phyloP scores from a whole-genome alignment of 2,113 vertebrate species.

The Elaphurus davidianus region DNA sequence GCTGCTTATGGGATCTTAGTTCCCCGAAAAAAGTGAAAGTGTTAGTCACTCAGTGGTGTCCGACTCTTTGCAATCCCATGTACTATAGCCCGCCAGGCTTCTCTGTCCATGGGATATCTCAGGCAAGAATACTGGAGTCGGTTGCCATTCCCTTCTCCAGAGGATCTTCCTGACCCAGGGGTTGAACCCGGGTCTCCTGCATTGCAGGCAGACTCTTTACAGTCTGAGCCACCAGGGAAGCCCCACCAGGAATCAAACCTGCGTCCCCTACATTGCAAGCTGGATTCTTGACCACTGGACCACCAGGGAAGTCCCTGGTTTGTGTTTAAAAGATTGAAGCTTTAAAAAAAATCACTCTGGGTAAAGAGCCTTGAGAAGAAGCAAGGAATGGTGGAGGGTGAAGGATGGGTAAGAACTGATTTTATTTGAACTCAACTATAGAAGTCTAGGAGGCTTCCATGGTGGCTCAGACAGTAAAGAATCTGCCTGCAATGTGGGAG shows the following conservation, averaged over 20 bases:
- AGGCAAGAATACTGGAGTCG: neutral
- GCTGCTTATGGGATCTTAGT: neutral
- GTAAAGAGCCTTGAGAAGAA: neutral
- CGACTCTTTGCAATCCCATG: neutral
- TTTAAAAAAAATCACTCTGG: neutral
- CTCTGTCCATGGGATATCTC: neutral
- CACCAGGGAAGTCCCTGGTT: neutral
- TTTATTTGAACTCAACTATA: neutral
- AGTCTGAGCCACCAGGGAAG: neutral
- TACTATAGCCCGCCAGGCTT: neutral
- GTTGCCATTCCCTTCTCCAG: neutral
- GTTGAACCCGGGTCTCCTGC: fast-evolving
- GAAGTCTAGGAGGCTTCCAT: neutral
- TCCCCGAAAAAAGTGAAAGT: neutral
- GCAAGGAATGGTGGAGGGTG: neutral
- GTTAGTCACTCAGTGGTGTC: neutral
- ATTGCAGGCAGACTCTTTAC: neutral
- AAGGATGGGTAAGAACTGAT: neutral
- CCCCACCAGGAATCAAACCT: neutral
- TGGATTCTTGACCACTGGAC: neutral
- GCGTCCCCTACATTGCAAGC: neutral
- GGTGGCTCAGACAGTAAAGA: neutral
- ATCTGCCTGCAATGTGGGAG: neutral
- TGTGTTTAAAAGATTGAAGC: conserved; percentile 4
- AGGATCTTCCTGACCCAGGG: neutral